A percentile compares a stretch with the other conserved stretches of the same genome.
phyloP scores from a whole-genome alignment of 2,888 invertebrate species.

The Nyleta sp. region DNA sequence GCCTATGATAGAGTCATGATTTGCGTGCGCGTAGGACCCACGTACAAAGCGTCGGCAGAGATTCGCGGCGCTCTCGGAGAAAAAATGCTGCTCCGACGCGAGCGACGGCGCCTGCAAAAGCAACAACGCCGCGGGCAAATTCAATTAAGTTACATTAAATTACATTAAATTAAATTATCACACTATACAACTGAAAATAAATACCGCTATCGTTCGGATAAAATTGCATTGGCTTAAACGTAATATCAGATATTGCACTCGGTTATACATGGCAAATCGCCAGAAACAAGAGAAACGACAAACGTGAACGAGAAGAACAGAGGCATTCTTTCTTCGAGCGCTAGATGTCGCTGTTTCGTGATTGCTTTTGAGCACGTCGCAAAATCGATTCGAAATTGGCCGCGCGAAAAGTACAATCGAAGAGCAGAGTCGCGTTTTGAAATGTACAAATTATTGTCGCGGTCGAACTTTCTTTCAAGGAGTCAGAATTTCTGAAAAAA shows the following conservation, averaged over 20 bases:
- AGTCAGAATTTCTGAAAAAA: no score
- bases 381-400: conserved; percentile 7
- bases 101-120: no score
- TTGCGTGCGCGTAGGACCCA: not conserved
- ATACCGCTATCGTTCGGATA: no score
- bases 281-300: conserved; percentile 2
- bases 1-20: conserved; percentile 37
- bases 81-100: conserved; percentile 36
- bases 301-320: not conserved
- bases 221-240: not conserved
- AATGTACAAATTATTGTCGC: conserved; percentile 30
- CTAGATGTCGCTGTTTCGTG: not conserved
- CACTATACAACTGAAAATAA: not conserved
- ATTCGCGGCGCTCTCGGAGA: conserved; percentile 20
- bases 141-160: no score
- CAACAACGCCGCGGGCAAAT: no score
- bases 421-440: conserved; percentile 12
- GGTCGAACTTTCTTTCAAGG: no score
- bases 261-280: not conserved
- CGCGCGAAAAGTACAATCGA: not conserved
- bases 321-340: conserved; percentile 31
- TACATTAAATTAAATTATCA: not conserved
- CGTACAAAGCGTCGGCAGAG: conserved; percentile 10
- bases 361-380: conserved; percentile 13
- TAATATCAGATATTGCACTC: conserved; percentile 31